Evolutionary conservation across 2,888 invertebrate species (phyloP).

Genomic region (Theodoxus fluviatilis): DNA sequence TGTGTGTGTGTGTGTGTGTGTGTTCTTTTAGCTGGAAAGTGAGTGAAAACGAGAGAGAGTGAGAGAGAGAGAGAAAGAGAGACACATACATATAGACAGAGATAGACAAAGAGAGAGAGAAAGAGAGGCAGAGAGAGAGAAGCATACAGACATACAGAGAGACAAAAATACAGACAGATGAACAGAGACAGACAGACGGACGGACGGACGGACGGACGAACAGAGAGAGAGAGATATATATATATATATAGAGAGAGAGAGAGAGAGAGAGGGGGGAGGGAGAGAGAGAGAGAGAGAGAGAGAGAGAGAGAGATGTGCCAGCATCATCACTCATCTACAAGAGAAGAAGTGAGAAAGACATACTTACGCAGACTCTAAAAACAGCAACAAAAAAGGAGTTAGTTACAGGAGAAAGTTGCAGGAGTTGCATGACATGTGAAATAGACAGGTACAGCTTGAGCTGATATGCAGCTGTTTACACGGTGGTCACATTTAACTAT

Average conservation of each 20-base stretch:
- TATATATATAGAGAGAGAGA: neutral
- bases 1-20: too few relatives aligned
- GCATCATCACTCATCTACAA: neutral
- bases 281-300: neutral
- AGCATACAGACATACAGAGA: conserved; percentile 16
- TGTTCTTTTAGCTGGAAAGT: too few relatives aligned
- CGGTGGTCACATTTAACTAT: too few relatives aligned
- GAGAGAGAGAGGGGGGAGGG: neutral
- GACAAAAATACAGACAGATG: neutral
- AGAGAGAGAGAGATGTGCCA: neutral
- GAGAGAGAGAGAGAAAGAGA: conserved; percentile 4
- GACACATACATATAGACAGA: neutral
- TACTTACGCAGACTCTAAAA: neutral
- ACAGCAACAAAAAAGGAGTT: too few relatives aligned
- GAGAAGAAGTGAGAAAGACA: neutral
- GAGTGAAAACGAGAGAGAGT: neutral
- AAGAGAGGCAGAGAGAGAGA: neutral
- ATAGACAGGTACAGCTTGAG: too few relatives aligned
- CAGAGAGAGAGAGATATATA: conserved; percentile 10
- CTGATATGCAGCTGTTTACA: too few relatives aligned
- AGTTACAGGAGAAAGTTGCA: too few relatives aligned
- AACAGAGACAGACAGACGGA: neutral
- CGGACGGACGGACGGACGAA: conserved; percentile 3
- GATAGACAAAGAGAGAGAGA: neutral
- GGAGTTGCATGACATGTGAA: too few relatives aligned